Percentiles rank a stretch among this genome's conserved stretches.
Evolutionary conservation across 2,113 vertebrate genomes (phyloP).

Genomic region (Haplochromis burtoni): DNA sequence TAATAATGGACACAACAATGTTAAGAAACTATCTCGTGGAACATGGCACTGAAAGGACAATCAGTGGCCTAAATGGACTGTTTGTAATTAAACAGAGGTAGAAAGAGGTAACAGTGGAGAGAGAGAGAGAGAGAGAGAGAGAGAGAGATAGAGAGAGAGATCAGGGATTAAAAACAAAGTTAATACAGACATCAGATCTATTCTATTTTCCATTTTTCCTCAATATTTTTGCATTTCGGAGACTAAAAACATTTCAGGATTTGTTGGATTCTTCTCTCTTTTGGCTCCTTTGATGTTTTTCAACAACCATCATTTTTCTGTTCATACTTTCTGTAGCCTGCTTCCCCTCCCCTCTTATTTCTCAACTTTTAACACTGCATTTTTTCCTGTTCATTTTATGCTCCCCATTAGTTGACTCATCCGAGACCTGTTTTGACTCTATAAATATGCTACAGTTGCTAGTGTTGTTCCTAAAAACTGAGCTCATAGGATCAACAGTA

Average conservation of each 20-base stretch:
- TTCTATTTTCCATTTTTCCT: neutral
- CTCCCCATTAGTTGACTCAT: neutral
- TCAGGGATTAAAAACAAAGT: neutral
- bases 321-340: neutral
- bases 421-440: neutral
- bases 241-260: neutral
- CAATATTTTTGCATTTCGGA: neutral
- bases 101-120: neutral
- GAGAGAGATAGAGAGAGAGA: too few relatives aligned
- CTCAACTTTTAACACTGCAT: neutral
- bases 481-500: neutral
- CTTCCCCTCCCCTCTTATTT: neutral
- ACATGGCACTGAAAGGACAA: neutral
- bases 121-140: rapidly evolving
- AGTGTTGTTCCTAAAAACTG: neutral
- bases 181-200: neutral
- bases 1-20: neutral
- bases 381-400: neutral
- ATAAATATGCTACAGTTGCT: neutral
- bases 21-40: neutral
- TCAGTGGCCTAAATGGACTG: neutral
- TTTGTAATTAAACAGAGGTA: neutral
- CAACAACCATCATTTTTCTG: neutral
- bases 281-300: neutral
- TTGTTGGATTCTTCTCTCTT: neutral